A percentile compares a stretch with the other conserved stretches of the same genome.
These are phyloP conservation scores for Aporophyla nigra DNA, from an alignment of 2,888 invertebrate species.

Conservation along the genomic window DNA sequence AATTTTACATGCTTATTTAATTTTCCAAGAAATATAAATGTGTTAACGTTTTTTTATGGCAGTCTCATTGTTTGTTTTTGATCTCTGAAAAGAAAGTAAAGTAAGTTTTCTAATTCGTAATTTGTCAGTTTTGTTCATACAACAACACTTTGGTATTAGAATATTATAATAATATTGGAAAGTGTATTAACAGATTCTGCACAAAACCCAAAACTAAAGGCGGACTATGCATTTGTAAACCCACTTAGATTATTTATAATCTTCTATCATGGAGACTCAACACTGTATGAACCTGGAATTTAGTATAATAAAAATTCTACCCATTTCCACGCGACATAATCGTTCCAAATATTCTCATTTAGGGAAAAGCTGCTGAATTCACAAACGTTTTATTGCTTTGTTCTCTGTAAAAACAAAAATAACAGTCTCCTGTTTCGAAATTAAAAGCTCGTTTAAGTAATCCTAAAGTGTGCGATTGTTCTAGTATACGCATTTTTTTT, in stretches of 20 bases:
- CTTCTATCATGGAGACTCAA: not conserved
- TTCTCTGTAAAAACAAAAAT: not conserved
- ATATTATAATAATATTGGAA: not conserved
- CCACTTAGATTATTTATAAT: not conserved
- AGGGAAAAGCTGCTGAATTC: conserved; percentile 4
- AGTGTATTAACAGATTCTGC: too few species aligned
- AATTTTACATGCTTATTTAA: not conserved
- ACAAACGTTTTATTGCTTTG: conserved; percentile 5
- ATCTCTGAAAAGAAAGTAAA: not conserved
- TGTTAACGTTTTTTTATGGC: not conserved
- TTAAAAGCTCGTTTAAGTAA: conserved; percentile 15
- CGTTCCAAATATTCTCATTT: conserved; percentile 15
- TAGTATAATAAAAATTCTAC: not conserved
- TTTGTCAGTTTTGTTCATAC: not conserved
- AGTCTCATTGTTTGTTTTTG: not conserved
- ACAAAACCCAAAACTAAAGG: not conserved
- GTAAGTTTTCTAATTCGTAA: too few species aligned
- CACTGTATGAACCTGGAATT: not conserved
- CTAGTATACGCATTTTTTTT: conserved; percentile 30
- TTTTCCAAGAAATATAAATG: not conserved
- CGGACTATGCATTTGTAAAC: not conserved
- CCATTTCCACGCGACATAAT: conserved; percentile 1
- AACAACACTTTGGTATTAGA: not conserved
- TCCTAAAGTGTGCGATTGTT: conserved; percentile 28
- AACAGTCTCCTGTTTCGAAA: conserved; percentile 1